These are phyloP conservation scores for Scaptomyza graminum DNA, from an alignment of 1,140 invertebrate species.

Conservation along the genomic window DNA sequence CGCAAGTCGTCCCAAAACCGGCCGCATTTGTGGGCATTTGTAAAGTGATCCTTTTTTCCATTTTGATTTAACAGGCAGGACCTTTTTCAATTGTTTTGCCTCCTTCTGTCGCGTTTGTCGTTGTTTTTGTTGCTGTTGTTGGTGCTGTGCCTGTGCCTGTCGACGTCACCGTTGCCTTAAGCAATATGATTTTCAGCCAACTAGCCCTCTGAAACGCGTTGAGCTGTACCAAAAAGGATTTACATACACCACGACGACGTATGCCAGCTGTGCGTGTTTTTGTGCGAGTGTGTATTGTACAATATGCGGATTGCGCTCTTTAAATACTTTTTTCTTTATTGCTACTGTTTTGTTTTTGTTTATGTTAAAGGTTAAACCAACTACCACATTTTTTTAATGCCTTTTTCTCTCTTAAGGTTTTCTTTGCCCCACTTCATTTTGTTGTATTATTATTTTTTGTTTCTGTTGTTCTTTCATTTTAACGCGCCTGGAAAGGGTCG, in stretches of 20 bases:
- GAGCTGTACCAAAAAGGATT: constrained; percentile 75
- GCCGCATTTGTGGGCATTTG: constrained; percentile 77
- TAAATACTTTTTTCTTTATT: constrained; percentile 32
- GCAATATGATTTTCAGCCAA: constrained; percentile 65
- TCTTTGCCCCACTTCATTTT: background rate
- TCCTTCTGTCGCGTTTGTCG: background rate
- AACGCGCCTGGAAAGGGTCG: constrained; percentile 60
- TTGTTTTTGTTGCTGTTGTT: constrained; percentile 26
- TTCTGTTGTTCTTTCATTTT: constrained; percentile 75
- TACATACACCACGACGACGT: constrained; percentile 34
- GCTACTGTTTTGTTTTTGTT: constrained; percentile 35
- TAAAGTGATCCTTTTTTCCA: constrained; percentile 74
- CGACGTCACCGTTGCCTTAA: constrained; percentile 57
- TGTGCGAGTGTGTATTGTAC: constrained; percentile 29
- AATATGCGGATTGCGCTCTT: constrained; percentile 44
- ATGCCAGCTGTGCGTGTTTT: background rate
- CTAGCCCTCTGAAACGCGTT: constrained; percentile 59
- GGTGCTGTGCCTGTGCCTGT: no score
- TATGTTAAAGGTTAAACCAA: constrained; percentile 46
- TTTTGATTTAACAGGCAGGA: constrained; percentile 65
- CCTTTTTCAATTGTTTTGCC: constrained; percentile 32
- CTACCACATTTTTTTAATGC: constrained; percentile 26
- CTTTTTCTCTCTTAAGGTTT: background rate
- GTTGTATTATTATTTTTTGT: constrained; percentile 20
- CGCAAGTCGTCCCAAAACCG: constrained; percentile 42